Conservation (phyloP, 2,797 vertebrate genomes). For the Typhlichthys subterraneus region DNA sequence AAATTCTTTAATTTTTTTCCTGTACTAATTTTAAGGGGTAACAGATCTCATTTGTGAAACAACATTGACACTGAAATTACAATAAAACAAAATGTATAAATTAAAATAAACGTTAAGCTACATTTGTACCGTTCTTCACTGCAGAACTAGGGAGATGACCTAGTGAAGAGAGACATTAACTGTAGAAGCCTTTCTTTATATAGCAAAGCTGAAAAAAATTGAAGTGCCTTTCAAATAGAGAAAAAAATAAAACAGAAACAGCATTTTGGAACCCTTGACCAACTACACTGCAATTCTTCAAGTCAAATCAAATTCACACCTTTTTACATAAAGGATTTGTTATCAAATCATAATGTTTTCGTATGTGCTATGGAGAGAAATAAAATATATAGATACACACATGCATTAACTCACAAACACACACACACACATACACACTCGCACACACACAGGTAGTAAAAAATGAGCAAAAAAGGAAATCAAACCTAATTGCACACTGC, state of each 20-base stretch:
- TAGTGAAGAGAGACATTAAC: slow-evolving; percentile 63
- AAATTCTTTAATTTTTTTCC: neutral
- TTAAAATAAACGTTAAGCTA: slow-evolving; percentile 35
- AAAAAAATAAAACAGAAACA: slow-evolving; percentile 55
- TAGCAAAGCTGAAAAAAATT: slow-evolving; percentile 50
- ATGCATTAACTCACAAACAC: too few species aligned
- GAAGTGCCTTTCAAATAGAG: slow-evolving; percentile 20
- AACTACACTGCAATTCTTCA: slow-evolving; percentile 81
- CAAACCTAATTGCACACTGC: slow-evolving; percentile 96
- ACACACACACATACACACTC: slow-evolving; percentile 40
- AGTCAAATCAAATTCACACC: slow-evolving; percentile 83
- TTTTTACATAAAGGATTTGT: slow-evolving; percentile 73
- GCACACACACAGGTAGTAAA: slow-evolving; percentile 85
- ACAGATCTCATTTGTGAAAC: neutral
- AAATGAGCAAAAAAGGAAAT: slow-evolving; percentile 79
- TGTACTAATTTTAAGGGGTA: slow-evolving; percentile 30
- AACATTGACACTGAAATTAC: slow-evolving; percentile 7
- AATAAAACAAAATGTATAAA: neutral
- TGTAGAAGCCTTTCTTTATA: slow-evolving; percentile 50
- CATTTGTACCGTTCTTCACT: slow-evolving; percentile 77
- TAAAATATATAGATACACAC: slow-evolving; percentile 46
- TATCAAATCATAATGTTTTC: slow-evolving; percentile 70
- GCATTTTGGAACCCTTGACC: slow-evolving; percentile 76
- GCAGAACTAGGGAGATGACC: slow-evolving; percentile 57
- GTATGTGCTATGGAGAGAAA: slow-evolving; percentile 83